Evolutionary conservation across 2,113 vertebrate species (phyloP).

Genomic region (Ariopsis seemanni): DNA sequence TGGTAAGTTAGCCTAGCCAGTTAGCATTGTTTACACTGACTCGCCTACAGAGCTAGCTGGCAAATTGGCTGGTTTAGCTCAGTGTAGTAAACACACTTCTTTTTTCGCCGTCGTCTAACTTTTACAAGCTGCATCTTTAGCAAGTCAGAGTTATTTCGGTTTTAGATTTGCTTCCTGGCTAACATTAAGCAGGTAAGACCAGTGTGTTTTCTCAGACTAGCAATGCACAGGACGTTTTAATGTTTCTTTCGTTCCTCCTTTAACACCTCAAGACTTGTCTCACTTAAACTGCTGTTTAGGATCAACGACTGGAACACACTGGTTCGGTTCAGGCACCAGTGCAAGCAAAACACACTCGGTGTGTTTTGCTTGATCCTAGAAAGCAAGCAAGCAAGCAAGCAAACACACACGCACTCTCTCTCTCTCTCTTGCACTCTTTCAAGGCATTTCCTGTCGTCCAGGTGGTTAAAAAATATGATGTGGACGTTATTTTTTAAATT

Average conservation of each 20-base stretch:
- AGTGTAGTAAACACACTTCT: background rate
- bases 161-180: background rate
- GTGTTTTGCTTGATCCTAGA: too few relatives aligned
- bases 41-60: slow-evolving; percentile 16
- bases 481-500: background rate
- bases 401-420: too few relatives aligned
- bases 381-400: too few relatives aligned
- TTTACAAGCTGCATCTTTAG: background rate
- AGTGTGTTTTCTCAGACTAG: too few relatives aligned
- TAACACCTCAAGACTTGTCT: too few relatives aligned
- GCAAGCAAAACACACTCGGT: background rate
- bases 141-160: background rate
- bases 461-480: background rate
- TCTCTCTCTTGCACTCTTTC: background rate
- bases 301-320: background rate
- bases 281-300: background rate
- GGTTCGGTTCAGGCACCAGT: background rate
- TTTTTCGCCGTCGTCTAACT: background rate
- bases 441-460: background rate
- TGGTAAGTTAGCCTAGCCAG: slow-evolving; percentile 13
- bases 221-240: background rate
- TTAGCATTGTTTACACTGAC: slow-evolving; percentile 44
- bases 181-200: background rate
- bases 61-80: background rate
- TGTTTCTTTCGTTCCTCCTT: background rate